Base-by-base conservation (phyloP, 2,888 invertebrate species). In the Dryococelus australis region DNA sequence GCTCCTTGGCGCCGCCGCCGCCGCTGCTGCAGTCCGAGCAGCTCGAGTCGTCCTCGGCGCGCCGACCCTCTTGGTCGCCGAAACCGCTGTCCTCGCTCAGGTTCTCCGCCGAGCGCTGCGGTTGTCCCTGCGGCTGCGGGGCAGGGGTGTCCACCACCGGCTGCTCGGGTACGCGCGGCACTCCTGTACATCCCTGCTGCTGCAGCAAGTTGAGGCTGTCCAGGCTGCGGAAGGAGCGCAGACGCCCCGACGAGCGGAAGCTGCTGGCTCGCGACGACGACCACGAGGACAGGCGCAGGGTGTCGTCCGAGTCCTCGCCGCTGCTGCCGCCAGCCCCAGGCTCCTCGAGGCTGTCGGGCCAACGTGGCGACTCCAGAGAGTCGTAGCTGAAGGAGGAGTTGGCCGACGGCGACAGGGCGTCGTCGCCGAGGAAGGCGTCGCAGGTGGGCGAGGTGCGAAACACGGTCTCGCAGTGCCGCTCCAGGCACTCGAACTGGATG, bases 401-500 rank as follows among this genome's bases (percentile, higher is more conserved):
- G 28, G 83, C 78, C n/a, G 88, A 84, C 16, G 87, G 88, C 85
- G 89, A 90, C 86, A 90, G 90, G 10, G 90, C 89, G 16, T 53
- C 84, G n/a, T 51, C 79, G 20, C 28, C 83, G 8, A 87, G 88
- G 87, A 90, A 90, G 1, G 90, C 90, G 86, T 89, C 88, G 43
- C 88, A 53, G n/a, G 90, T 89, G n/a, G 90, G 89, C 79, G 90
- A 89, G 10, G 90, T 90, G 90, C 91, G 91, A 89, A 92, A 93
- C 85, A 92, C 93, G 86, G 89, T 92, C 90, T 94, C 94, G 90
- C 95, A 93, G 90, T 95, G 95, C 84, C 95, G 94, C 92, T 97
- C 97, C 88, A 97, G 93, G 8, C 96, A 96, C 93, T 97, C 97
- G 92, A 97, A 97, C 92, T 97, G 97, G 89, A 97, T 94, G 89